Percentiles rank a stretch among this genome's conserved stretches.
These are phyloP conservation scores for Aporrectodea caliginosa DNA, from an alignment of 1,140 invertebrate genomes.

Conservation along the genomic window DNA sequence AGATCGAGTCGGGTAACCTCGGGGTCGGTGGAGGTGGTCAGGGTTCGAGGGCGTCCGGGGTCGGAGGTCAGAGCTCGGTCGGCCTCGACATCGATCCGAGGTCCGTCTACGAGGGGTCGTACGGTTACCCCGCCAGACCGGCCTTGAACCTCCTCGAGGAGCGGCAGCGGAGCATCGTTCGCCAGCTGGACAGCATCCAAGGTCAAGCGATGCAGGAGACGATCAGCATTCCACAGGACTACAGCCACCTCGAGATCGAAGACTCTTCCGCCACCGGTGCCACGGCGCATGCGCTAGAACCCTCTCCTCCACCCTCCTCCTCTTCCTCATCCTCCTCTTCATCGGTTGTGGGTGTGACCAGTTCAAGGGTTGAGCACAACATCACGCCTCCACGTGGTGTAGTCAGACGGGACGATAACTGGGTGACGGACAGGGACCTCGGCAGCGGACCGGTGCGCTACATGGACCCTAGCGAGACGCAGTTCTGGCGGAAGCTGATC, in stretches of 20 bases:
- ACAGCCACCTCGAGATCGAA: background rate
- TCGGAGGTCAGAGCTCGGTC: background rate
- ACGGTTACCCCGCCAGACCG: background rate
- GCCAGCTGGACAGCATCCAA: conserved; percentile 29
- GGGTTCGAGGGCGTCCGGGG: background rate
- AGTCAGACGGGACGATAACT: conserved; percentile 3
- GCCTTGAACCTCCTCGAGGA: conserved; percentile 24
- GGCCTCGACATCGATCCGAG: background rate
- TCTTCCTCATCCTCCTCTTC: background rate
- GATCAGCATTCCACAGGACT: background rate
- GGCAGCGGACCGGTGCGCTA: conserved; percentile 13
- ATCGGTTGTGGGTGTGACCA: background rate
- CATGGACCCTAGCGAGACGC: conserved; percentile 13
- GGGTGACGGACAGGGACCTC: conserved; percentile 16
- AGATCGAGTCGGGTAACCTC: conserved; percentile 1
- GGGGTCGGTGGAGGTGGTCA: background rate
- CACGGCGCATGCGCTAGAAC: too few relatives aligned
- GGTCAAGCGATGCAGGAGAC: background rate
- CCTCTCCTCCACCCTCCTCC: background rate
- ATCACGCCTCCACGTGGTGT: too few relatives aligned
- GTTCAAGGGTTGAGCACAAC: background rate
- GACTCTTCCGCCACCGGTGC: background rate
- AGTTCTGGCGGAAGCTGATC: conserved; percentile 35
- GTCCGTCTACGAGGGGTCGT: background rate
- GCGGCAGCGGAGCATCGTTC: conserved; percentile 26